Conservation (phyloP, 2,113 vertebrate genomes). For the Malurus melanocephalus region DNA sequence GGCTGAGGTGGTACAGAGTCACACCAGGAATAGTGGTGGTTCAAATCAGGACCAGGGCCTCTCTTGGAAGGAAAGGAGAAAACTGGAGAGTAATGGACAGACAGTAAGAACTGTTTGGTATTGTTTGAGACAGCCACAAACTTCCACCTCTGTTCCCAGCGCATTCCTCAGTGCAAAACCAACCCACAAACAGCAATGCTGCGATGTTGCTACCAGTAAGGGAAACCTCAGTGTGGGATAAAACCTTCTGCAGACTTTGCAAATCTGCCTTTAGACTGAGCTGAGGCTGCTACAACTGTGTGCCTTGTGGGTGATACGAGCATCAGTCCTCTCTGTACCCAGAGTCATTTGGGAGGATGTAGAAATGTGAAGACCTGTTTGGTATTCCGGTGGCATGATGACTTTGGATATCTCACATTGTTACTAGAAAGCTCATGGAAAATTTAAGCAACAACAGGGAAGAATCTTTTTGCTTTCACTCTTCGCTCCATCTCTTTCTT, state of each 20-base stretch:
- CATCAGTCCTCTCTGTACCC: background rate
- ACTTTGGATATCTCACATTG: background rate
- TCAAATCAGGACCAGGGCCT: background rate
- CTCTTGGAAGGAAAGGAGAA: background rate
- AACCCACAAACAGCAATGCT: background rate
- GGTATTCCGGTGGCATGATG: background rate
- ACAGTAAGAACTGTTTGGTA: background rate
- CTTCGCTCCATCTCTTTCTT: background rate
- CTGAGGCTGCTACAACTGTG: background rate
- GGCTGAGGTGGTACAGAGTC: background rate
- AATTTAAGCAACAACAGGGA: background rate
- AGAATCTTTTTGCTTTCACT: background rate
- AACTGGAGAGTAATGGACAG: background rate
- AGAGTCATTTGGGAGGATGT: background rate
- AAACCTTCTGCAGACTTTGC: background rate
- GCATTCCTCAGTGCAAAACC: background rate
- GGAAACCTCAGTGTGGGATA: background rate
- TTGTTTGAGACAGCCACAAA: background rate
- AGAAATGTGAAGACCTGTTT: background rate
- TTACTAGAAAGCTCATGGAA: background rate
- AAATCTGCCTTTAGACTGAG: background rate
- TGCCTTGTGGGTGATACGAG: fast-evolving
- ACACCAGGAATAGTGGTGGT: background rate
- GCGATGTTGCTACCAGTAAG: background rate
- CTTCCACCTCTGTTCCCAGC: background rate